phyloP scores from a whole-genome alignment of 2,113 vertebrate genomes.

The Chauna torquata region DNA sequence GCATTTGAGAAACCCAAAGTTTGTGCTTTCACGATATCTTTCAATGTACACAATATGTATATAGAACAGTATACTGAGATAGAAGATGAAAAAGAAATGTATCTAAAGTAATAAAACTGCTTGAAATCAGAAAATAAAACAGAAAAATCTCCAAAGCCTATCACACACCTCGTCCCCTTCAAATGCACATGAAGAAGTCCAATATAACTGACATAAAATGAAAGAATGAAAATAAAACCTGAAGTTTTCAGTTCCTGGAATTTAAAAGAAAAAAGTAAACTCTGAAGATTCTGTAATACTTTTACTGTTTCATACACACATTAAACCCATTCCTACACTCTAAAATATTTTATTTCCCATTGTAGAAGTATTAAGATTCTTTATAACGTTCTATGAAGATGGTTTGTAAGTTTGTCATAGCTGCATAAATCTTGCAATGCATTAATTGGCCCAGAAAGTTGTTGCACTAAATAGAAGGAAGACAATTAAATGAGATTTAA shows the following conservation, averaged over 20 bases:
- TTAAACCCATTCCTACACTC: not conserved
- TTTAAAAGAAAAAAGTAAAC: not conserved
- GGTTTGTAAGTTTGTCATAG: not conserved
- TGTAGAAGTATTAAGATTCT: not conserved
- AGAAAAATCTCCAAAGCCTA: not conserved
- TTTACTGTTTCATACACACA: not conserved
- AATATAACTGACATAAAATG: not conserved
- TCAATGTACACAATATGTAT: not conserved
- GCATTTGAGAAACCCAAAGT: not conserved
- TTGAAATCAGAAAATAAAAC: not conserved
- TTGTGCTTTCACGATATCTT: not conserved
- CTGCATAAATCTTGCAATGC: not conserved
- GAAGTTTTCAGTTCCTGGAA: not conserved
- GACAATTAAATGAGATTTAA: not conserved
- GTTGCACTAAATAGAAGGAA: not conserved
- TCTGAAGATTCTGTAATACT: not conserved
- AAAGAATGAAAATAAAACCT: not conserved
- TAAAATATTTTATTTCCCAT: not conserved
- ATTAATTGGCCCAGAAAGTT: not conserved
- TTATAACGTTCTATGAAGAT: not conserved
- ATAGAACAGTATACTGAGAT: not conserved
- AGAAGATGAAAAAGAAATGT: not conserved
- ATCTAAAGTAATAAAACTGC: not conserved
- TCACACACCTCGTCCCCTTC: not conserved
- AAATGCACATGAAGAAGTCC: not conserved